These are phyloP conservation scores for Neoitamus cyanurus DNA, from an alignment of 2,888 invertebrate species.

Conservation along the genomic window DNA sequence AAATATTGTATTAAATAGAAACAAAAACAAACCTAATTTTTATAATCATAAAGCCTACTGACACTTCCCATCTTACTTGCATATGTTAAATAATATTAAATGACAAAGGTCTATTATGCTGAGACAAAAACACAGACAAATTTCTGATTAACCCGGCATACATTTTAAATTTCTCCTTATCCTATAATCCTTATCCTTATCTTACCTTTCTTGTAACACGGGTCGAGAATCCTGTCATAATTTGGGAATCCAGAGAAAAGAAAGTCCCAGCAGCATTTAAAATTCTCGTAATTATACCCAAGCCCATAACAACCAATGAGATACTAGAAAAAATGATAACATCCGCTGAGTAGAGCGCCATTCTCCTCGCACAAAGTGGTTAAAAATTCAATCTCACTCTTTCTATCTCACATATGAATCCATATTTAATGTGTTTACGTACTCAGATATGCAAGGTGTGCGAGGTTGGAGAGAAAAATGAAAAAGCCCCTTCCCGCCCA, in stretches of 20 bases:
- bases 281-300: background rate
- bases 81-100: no score
- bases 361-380: background rate
- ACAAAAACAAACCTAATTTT: no score
- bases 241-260: background rate
- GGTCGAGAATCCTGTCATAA: background rate
- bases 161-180: no score
- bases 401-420: constrained; percentile 19
- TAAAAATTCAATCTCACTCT: constrained; percentile 19
- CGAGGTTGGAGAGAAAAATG: background rate
- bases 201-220: background rate
- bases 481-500: background rate
- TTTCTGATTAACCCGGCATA: no score
- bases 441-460: background rate
- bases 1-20: no score
- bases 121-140: no score
- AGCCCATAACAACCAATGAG: background rate
- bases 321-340: background rate
- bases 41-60: no score
- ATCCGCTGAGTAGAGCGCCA: background rate
- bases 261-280: background rate
- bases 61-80: no score
- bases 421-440: constrained; percentile 36
- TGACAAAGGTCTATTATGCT: no score
- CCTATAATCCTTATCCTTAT: no score